A percentile compares a stretch with the other conserved stretches of the same genome.
phyloP scores from a whole-genome alignment of 2,888 invertebrate species.

The Disparrhopalites patrizii region DNA sequence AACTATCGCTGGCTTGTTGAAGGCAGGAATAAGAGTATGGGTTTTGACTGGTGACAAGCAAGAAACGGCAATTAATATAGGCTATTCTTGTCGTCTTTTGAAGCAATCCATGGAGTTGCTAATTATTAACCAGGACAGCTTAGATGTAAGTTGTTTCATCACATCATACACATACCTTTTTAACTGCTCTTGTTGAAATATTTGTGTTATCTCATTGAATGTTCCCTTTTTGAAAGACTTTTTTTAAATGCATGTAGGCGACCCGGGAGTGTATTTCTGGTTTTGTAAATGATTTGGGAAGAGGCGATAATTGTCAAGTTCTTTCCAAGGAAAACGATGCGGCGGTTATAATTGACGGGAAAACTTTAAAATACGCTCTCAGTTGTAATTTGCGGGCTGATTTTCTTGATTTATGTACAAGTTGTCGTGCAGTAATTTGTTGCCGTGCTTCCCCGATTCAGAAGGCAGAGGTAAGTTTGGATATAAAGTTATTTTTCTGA shows the following conservation, averaged over 20 bases:
- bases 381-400: constrained; percentile 86
- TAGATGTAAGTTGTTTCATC: constrained; percentile 74
- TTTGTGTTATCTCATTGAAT: too few relatives aligned
- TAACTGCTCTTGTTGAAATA: too few relatives aligned
- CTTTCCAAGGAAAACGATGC: constrained; percentile 67
- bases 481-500: too few relatives aligned
- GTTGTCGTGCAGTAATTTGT: constrained; percentile 95
- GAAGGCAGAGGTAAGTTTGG: constrained; percentile 76
- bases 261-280: constrained; percentile 48
- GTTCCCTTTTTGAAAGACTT: too few relatives aligned
- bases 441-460: constrained; percentile 99
- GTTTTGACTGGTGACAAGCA: constrained; percentile 99
- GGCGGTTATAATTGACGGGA: constrained; percentile 90
- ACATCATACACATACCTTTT: too few relatives aligned
- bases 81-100: constrained; percentile 85
- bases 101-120: constrained; percentile 79
- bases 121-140: constrained; percentile 81
- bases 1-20: constrained; percentile 84
- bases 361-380: constrained; percentile 87
- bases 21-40: constrained; percentile 95
- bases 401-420: constrained; percentile 87
- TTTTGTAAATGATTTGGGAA: constrained; percentile 47
- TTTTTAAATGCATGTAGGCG: too few relatives aligned
- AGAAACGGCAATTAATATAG: constrained; percentile 99
- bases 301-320: constrained; percentile 43